phyloP scores from a whole-genome alignment of 2,113 vertebrate genomes.

The Thermophis baileyi region DNA sequence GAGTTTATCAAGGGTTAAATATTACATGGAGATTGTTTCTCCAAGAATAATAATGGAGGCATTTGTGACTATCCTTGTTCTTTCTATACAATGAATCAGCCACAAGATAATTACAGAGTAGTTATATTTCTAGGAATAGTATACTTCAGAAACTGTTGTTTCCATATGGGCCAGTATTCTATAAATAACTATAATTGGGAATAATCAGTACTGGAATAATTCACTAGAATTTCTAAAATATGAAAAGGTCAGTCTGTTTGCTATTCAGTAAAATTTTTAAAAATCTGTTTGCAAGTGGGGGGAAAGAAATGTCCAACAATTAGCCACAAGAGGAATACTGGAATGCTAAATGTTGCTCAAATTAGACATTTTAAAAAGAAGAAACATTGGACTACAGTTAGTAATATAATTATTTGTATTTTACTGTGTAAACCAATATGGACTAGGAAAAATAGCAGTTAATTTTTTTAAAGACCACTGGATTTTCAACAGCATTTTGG shows the following conservation, averaged over 20 bases:
- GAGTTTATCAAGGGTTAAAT: neutral
- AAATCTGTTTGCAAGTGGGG: neutral
- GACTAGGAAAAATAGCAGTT: neutral
- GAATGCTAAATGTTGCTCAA: constrained; percentile 16
- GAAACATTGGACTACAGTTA: neutral
- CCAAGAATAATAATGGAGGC: constrained; percentile 8
- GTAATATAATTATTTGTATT: neutral
- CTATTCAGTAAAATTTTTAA: constrained; percentile 20
- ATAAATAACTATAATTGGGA: constrained; percentile 24
- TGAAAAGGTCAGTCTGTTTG: constrained; percentile 9
- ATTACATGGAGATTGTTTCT: neutral
- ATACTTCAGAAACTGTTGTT: constrained; percentile 25
- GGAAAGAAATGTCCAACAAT: neutral
- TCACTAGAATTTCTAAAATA: constrained; percentile 23
- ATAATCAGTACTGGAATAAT: constrained; percentile 33
- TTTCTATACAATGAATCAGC: constrained; percentile 14
- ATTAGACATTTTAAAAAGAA: neutral
- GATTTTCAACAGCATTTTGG: neutral
- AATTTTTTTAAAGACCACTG: neutral
- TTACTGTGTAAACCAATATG: neutral
- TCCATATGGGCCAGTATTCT: constrained; percentile 12
- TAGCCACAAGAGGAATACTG: neutral
- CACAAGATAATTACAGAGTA: neutral
- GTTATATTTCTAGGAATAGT: constrained; percentile 20
- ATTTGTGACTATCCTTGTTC: neutral